phyloP scores from a whole-genome alignment of 2,888 invertebrate species.

The Mythimna ferrago region DNA sequence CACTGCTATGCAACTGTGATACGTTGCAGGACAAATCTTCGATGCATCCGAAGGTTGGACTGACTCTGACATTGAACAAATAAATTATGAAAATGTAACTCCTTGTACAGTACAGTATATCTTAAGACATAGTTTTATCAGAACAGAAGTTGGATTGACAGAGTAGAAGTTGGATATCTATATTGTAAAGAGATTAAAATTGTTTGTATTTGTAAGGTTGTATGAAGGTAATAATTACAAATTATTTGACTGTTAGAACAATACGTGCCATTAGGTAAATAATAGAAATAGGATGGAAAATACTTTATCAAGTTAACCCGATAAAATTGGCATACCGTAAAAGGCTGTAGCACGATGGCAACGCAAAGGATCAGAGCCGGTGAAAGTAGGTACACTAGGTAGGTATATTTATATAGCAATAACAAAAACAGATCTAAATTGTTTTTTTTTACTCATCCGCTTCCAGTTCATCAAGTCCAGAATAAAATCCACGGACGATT shows the following conservation, averaged over 20 bases:
- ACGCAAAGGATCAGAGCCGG: background rate
- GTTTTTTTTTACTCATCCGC: background rate
- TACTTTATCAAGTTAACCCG: background rate
- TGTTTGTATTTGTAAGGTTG: too few species aligned
- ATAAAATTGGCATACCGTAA: too few species aligned
- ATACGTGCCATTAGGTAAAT: too few species aligned
- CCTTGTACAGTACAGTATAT: too few species aligned
- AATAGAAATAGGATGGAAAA: background rate
- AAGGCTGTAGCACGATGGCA: too few species aligned
- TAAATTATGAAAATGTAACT: too few species aligned
- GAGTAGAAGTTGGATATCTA: too few species aligned
- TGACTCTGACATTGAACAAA: slow-evolving; percentile 1
- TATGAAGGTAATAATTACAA: too few species aligned
- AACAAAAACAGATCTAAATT: background rate
- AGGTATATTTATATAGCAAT: background rate
- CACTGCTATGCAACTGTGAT: background rate
- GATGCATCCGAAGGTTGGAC: background rate
- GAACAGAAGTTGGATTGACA: too few species aligned
- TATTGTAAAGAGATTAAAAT: too few species aligned
- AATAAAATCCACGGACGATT: slow-evolving; percentile 28
- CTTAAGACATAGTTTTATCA: too few species aligned
- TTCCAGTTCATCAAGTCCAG: slow-evolving; percentile 1
- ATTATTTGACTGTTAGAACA: too few species aligned
- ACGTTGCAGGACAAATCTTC: slow-evolving; percentile 7
- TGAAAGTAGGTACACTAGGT: background rate